A percentile compares a stretch with the other conserved stretches of the same genome.
Conservation (phyloP, 1,140 invertebrate genomes). For the Leptonema lineaticorne region DNA sequence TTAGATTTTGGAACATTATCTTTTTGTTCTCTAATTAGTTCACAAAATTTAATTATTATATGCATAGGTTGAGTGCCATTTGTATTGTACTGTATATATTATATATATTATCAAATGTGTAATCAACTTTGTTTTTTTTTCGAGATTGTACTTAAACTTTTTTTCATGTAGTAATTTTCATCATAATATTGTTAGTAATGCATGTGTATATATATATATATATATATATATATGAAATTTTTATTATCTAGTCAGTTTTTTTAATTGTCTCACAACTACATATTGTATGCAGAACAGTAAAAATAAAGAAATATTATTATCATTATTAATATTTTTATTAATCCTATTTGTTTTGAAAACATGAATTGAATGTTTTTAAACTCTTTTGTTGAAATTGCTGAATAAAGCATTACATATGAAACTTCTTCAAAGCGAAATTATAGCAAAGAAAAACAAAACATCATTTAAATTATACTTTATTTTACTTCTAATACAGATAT, state of each 20-base stretch:
- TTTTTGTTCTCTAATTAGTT: no score
- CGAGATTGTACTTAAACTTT: slow-evolving; percentile 11
- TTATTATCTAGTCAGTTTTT: slow-evolving; percentile 40
- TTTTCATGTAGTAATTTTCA: neutral
- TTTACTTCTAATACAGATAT: slow-evolving; percentile 40
- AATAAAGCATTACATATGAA: no score
- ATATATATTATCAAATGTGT: neutral
- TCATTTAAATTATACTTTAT: slow-evolving; percentile 37
- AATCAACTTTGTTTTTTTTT: neutral
- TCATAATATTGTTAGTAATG: slow-evolving; percentile 8
- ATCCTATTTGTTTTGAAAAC: neutral
- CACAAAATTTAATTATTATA: no score
- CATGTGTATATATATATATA: no score
- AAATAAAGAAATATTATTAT: slow-evolving; percentile 30
- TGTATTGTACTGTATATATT: neutral
- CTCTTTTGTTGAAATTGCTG: no score
- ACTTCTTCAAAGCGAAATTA: neutral
- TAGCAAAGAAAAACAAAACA: neutral
- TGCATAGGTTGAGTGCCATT: no score
- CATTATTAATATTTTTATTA: neutral
- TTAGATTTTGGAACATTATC: no score
- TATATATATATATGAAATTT: no score
- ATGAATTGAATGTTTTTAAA: neutral
- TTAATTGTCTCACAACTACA: slow-evolving; percentile 39
- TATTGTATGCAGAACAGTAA: slow-evolving; percentile 37